phyloP scores from a whole-genome alignment of 2,113 vertebrate species.

The Himantopus leucocephalus region DNA sequence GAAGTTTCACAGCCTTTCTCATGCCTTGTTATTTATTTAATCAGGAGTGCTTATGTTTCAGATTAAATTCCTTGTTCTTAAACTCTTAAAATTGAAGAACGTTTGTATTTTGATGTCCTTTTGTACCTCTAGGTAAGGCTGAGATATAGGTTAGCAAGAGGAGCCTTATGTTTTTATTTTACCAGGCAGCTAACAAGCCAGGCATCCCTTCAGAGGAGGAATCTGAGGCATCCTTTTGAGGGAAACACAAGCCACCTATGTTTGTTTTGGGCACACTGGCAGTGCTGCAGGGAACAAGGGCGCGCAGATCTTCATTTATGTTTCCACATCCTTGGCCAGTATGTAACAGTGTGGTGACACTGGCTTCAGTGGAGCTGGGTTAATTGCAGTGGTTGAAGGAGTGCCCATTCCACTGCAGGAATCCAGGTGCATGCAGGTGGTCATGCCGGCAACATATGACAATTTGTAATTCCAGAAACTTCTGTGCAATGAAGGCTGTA shows the following conservation, averaged over 20 bases:
- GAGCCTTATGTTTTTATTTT: neutral
- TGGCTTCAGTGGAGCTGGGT: neutral
- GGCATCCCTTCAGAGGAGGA: neutral
- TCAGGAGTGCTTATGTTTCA: neutral
- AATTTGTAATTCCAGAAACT: neutral
- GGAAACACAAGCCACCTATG: neutral
- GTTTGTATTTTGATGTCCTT: neutral
- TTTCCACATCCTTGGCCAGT: neutral
- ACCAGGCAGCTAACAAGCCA: neutral
- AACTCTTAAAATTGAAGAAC: neutral
- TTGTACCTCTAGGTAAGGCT: neutral
- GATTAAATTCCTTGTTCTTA: neutral
- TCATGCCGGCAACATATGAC: neutral
- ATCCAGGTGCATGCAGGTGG: accelerated
- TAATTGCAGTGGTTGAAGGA: neutral
- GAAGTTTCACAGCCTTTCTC: neutral
- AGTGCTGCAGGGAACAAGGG: neutral
- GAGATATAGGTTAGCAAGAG: neutral
- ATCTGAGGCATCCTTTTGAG: neutral
- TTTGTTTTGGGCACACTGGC: neutral
- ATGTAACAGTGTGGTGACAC: neutral
- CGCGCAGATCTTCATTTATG: neutral
- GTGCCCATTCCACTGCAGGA: neutral
- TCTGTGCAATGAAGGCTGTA: neutral
- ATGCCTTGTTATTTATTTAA: neutral